phyloP scores from a whole-genome alignment of 2,888 invertebrate species.

The Cheilosia urbana region DNA sequence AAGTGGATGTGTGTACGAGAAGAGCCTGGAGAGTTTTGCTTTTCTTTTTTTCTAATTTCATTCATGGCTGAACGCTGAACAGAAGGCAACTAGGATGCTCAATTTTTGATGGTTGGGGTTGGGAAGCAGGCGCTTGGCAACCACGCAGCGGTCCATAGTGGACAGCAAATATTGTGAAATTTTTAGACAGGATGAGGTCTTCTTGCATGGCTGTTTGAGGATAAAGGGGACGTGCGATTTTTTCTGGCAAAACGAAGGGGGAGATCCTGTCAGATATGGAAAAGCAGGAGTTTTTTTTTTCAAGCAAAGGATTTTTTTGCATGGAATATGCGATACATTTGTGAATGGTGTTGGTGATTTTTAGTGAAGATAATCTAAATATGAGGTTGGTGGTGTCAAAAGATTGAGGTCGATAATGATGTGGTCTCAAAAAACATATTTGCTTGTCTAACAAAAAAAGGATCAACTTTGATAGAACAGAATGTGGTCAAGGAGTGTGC shows the following conservation, averaged over 20 bases:
- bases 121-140: background rate
- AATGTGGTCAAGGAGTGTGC: background rate
- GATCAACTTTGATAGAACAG: background rate
- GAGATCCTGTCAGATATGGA: conserved; percentile 16
- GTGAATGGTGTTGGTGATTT: conserved; percentile 1
- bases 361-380: conserved; percentile 39
- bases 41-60: conserved; percentile 66
- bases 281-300: conserved; percentile 29
- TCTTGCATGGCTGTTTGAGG: conserved; percentile 52
- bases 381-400: background rate
- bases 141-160: conserved; percentile 39
- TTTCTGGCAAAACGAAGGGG: background rate
- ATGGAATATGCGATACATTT: conserved; percentile 11
- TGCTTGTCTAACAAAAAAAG: background rate
- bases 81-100: conserved; percentile 34
- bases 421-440: background rate
- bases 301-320: conserved; percentile 33
- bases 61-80: conserved; percentile 51
- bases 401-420: background rate
- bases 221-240: conserved; percentile 41
- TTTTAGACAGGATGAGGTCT: conserved; percentile 56
- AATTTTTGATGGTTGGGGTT: conserved; percentile 14
- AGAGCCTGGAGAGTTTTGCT: conserved; percentile 5
- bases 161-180: conserved; percentile 62
- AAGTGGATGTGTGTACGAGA: conserved; percentile 40